Conservation (phyloP, 2,888 invertebrate genomes). For the Magallana nippona region DNA sequence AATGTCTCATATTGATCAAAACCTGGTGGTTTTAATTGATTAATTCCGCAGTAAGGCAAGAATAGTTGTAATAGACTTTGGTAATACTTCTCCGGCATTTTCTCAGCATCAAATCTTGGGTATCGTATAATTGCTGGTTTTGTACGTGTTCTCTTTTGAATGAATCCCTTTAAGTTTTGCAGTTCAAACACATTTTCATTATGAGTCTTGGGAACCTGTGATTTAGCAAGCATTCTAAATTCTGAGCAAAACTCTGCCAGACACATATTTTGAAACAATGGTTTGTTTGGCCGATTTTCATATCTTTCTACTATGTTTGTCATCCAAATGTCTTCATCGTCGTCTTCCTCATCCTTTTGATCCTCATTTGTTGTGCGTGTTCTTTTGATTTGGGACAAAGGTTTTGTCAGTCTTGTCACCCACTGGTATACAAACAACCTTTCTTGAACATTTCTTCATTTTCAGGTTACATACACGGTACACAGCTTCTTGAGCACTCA, state of each 20-base stretch:
- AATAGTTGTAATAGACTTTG: constrained; percentile 38
- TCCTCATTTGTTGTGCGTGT: not conserved
- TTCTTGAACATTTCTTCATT: constrained; percentile 45
- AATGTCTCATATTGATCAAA: constrained; percentile 41
- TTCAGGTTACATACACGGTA: constrained; percentile 45
- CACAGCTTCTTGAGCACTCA: constrained; percentile 52
- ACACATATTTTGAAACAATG: constrained; percentile 46
- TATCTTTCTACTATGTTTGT: constrained; percentile 43
- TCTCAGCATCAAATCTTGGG: constrained; percentile 16
- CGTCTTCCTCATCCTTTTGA: not conserved
- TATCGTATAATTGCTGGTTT: constrained; percentile 32
- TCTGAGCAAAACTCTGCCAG: constrained; percentile 50
- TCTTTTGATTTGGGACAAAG: no score
- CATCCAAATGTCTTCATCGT: constrained; percentile 46
- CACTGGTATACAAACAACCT: constrained; percentile 26
- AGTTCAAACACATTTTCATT: constrained; percentile 36
- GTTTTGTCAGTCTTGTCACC: no score
- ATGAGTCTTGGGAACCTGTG: constrained; percentile 27
- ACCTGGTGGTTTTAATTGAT: constrained; percentile 41
- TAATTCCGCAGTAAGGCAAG: constrained; percentile 20
- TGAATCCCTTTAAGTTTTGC: constrained; percentile 34
- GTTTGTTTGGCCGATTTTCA: constrained; percentile 41
- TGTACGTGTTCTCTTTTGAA: constrained; percentile 32
- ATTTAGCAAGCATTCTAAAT: constrained; percentile 43
- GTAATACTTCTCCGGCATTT: constrained; percentile 35